Base-by-base conservation (phyloP, 2,888 invertebrate genomes). In the Hipparchia sbordonii region DNA sequence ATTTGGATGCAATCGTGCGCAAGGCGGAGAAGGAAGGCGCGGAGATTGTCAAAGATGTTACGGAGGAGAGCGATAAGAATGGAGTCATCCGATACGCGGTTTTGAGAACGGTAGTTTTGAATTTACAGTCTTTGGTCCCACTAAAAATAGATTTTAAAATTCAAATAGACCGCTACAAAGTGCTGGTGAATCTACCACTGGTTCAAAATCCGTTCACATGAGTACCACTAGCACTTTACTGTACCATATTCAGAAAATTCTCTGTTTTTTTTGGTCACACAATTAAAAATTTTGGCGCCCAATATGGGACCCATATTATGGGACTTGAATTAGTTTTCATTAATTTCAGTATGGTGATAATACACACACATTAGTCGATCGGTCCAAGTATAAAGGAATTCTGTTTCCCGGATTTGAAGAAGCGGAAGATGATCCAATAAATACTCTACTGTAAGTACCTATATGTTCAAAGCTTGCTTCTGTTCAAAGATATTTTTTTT, bases 351-450 rank as follows among this genome's bases (percentile, higher is more conserved):
- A 98, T 84, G 99, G 99, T 0, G 98, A 99, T 83, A 98, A 99
- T 46, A 97, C 97, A 0, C 99, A 99, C 86, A 99, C 99, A 0
- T 95, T 99, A 78, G 95, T 99, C 10, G 99, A 99, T 82, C 95
- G 97, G 72, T 95, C 95, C 62, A 92, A 95, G 63, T 99, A 98
- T 88, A 95, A 93, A 6, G 99, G 99, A n/a, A 79, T 94, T 9
- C 98, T 99, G 81, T 92, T 99, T 73, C 99, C 99, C 0, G 98
- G 98, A n/a, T 99, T 95, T 85, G 89, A 92, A 72, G 81, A 91
- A 0, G 74, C 87, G 10, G 84, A 92, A 13, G 90, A 94, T 77
- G 97, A 98, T 85, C 85, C 86, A 2, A 83, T 97, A 8, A 83
- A 92, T 45, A 88, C 92, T 82, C 84, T 91, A 59, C 85, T 97